phyloP scores from a whole-genome alignment of 2,888 invertebrate species.

The Limnephilus marmoratus region DNA sequence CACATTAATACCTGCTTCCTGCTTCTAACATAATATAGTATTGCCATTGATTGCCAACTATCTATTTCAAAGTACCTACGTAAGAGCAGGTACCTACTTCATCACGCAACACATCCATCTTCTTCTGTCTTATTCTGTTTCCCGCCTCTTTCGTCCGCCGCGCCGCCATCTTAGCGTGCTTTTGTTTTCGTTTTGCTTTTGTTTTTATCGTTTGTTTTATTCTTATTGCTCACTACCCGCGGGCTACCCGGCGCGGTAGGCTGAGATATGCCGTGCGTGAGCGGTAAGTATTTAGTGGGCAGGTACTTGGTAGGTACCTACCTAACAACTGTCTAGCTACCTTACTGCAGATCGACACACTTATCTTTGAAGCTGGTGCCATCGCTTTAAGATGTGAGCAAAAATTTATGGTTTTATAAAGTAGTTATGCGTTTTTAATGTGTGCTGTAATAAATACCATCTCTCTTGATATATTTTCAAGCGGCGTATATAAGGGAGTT shows the following conservation, averaged over 20 bases:
- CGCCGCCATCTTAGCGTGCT: neutral
- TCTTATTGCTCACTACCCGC: neutral
- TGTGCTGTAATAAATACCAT: no score
- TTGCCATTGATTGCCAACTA: neutral
- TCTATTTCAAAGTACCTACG: neutral
- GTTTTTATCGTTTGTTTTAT: neutral
- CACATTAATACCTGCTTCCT: no score
- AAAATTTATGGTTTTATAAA: no score
- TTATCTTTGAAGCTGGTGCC: neutral
- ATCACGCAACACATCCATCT: neutral
- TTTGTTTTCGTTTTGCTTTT: neutral
- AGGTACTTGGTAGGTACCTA: neutral
- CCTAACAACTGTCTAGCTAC: neutral
- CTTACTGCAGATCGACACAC: neutral
- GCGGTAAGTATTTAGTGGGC: neutral
- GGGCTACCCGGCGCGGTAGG: neutral
- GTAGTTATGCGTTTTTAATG: no score
- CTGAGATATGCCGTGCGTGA: neutral
- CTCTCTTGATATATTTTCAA: no score
- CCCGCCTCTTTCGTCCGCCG: neutral
- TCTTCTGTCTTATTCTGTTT: neutral
- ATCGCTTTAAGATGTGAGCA: neutral
- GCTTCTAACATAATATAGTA: neutral
- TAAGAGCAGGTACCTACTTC: neutral
- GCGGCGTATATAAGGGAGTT: no score